phyloP scores from a whole-genome alignment of 2,888 invertebrate genomes.

The Tromatobia lineatoria region DNA sequence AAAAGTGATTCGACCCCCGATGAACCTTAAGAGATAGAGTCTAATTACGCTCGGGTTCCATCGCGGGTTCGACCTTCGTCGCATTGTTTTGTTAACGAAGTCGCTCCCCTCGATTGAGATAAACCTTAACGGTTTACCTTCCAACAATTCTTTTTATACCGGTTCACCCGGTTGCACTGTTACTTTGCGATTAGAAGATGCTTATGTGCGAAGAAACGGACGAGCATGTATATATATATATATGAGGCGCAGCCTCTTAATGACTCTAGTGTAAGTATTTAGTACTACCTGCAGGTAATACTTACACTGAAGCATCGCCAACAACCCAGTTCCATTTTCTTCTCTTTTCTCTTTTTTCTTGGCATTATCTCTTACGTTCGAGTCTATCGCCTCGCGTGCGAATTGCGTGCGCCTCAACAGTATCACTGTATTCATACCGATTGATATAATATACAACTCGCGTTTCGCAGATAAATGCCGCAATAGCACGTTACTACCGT shows the following conservation, averaged over 20 bases:
- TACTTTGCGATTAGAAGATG: conserved; percentile 52
- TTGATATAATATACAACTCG: conserved; percentile 31
- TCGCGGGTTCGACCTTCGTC: conserved; percentile 45
- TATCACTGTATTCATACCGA: conserved; percentile 25
- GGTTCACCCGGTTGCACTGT: conserved; percentile 54
- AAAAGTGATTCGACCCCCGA: conserved; percentile 18
- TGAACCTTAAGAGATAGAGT: conserved; percentile 28
- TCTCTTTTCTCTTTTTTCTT: conserved; percentile 41
- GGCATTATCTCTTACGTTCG: conserved; percentile 51
- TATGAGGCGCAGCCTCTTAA: conserved; percentile 1
- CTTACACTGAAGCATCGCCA: not conserved
- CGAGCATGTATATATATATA: conserved; percentile 17
- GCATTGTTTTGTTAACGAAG: conserved; percentile 41
- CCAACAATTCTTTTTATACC: conserved; percentile 48
- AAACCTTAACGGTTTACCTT: conserved; percentile 60
- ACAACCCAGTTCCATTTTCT: conserved; percentile 34
- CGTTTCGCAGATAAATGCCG: conserved; percentile 26
- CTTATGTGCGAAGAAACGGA: conserved; percentile 34
- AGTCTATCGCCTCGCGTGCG: conserved; percentile 61
- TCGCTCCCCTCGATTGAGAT: conserved; percentile 45
- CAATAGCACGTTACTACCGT: conserved; percentile 44
- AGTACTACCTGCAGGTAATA: not conserved
- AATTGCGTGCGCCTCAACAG: conserved; percentile 44
- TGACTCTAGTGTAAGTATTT: not conserved
- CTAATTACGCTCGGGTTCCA: conserved; percentile 24